Evolutionary conservation across 2,888 invertebrate genomes (phyloP), one percentile per base, ranked within the genome.

Genomic region (Caenorhabditis angaria): DNA sequence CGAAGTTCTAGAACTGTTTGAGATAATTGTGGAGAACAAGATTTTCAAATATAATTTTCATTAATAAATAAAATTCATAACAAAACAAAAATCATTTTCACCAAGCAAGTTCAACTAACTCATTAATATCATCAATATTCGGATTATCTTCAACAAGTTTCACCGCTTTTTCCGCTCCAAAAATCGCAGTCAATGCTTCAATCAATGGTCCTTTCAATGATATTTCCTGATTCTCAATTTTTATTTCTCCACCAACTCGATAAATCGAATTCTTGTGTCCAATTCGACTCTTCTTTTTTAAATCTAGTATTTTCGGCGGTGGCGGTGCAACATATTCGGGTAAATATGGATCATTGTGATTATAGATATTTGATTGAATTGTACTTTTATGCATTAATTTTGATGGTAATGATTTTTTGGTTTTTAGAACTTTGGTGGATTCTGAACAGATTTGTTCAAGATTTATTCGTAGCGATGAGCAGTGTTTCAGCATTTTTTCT

Each of bases 291-390:
- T 54, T 55, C 53, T 60, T 65, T 35, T 29, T 55, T 3, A 35
- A 22, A 12, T 70, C 65, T 32, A 61, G 27, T 0, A 60, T 56
- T 12, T 57, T 69, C 53, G 65, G 62, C 12, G 27, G 55, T 1
- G 70, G 71, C 24, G 71, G 71, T 32, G 63, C 71, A 18, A 71
- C 66, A 61, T 71, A 71, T 18, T 71, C 71, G 20, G 71, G 71
- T 12, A 71, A 64, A 22, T 61, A 71, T 27, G 66, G 66, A 53
- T 71, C 71, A 32, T 62, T 59, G 35, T 56, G 64, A 22, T 50
- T 3, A 22, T 24, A 20, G 50, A 50, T 24, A 22, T 50, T 24
- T 24, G n/a, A 1, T 3, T 50, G 50, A 50, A 35, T 10, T 35
- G 35, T 10, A 10, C 35, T 35, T 35, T 35, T 35, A 6, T 6